Evolutionary conservation across 2,888 invertebrate genomes (phyloP).

Genomic region (Sinodicranocentrus sp.): DNA sequence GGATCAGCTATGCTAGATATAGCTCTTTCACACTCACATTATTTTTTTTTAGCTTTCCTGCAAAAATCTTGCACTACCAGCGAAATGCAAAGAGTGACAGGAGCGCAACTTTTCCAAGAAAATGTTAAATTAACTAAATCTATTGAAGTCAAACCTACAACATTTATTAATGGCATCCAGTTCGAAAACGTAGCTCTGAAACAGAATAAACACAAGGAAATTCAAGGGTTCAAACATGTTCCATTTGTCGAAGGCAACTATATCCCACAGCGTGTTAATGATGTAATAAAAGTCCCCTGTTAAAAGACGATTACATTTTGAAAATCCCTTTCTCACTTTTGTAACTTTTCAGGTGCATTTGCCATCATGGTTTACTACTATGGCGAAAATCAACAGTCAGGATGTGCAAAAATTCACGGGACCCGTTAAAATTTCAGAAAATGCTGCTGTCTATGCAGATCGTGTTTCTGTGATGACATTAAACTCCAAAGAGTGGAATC

Average conservation of each 20-base stretch:
- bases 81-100: conserved; percentile 48
- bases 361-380: conserved; percentile 63
- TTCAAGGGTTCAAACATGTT: conserved; percentile 68
- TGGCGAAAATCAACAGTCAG: conserved; percentile 49
- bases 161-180: conserved; percentile 61
- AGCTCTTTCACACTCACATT: neutral
- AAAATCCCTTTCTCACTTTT: neutral
- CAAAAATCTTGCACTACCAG: conserved; percentile 19
- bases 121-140: conserved; percentile 1
- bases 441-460: conserved; percentile 25
- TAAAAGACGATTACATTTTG: neutral
- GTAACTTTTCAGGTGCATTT: conserved; percentile 55
- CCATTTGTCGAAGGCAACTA: conserved; percentile 39
- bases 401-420: conserved; percentile 55
- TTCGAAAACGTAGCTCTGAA: conserved; percentile 67
- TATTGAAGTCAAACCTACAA: conserved; percentile 12
- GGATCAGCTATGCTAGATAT: no score
- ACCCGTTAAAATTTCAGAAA: conserved; percentile 13
- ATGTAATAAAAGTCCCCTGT: conserved; percentile 15
- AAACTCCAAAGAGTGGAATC: conserved; percentile 66
- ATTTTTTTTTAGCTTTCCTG: conserved; percentile 56
- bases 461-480: conserved; percentile 20
- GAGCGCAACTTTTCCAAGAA: no score
- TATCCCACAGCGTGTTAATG: conserved; percentile 13
- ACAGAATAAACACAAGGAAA: conserved; percentile 26